Base-by-base conservation (phyloP, 2,113 vertebrate genomes). In the Columba janthina region DNA sequence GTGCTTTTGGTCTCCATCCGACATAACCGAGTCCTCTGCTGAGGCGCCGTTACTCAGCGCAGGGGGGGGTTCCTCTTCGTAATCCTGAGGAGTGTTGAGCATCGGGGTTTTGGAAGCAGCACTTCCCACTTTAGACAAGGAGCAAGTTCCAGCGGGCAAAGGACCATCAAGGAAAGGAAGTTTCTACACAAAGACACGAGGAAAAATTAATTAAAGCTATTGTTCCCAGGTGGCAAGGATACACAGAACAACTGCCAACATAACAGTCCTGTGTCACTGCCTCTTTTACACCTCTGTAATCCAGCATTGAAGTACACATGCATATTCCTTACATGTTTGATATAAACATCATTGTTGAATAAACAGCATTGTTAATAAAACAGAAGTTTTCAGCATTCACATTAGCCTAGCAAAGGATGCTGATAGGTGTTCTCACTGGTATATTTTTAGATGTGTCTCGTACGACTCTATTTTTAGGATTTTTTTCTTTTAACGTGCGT, bases 141-240 rank as follows among this genome's bases (percentile, higher is more conserved):
- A 65, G 56, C 78, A 89, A 32, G 50, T 65, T 48, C 96, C 79
- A 18, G 81, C n/a, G 15, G 96, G 77, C 83, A 96, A 44, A 36
- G 96, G 78, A 17, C 97, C 92, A 2, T 96, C 96, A 0, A 97
- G 85, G 54, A 96, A 58, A 34, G 97, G 96, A 67, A 98, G 82
- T 78, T 97, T 97, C 98, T 98, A 69, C 32, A 66, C 9, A 25
- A 90, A 84, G 42, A 70, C 9, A 96, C 14, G 11, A 61, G 70
- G 62, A 1, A 51, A 46, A 14, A 70, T 61, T n/a, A 38, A 54
- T 5, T 6, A 46, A 40, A 88, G 14, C 3, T 42, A 1, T 38
- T 78, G 24, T 28, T 65, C 26, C 13, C 32, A 58, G 31, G 8
- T 20, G 26, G 6, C 42, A 92, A 29, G 28, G 20, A 36, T 2